A percentile compares a stretch with the other conserved stretches of the same genome.
These are phyloP conservation scores for Trichacis sp. DNA, from an alignment of 2,888 invertebrate species.

Conservation along the genomic window DNA sequence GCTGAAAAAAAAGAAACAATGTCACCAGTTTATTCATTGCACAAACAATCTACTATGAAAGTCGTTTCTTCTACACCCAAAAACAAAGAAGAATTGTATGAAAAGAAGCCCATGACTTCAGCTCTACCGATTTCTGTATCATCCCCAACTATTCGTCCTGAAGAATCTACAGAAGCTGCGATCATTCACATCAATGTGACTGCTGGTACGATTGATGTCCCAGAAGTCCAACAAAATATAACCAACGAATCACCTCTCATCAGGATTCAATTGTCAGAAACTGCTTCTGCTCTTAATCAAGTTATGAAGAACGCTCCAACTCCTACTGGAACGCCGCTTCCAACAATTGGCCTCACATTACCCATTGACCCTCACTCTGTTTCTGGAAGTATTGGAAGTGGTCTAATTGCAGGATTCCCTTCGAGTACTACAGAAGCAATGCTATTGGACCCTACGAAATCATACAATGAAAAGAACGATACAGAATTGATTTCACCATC, in stretches of 20 bases:
- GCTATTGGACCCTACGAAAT: slow-evolving; percentile 5
- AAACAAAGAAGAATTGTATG: neutral
- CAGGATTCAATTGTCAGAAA: slow-evolving; percentile 52
- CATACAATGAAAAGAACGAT: slow-evolving; percentile 6
- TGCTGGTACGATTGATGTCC: slow-evolving; percentile 29
- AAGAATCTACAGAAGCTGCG: slow-evolving; percentile 43
- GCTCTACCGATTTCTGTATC: neutral
- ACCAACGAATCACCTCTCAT: slow-evolving; percentile 50
- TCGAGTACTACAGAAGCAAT: slow-evolving; percentile 26
- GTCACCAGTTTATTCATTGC: neutral
- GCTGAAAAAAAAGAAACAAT: slow-evolving; percentile 6
- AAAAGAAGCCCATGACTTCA: neutral
- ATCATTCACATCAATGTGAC: slow-evolving; percentile 52
- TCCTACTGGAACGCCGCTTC: slow-evolving; percentile 26
- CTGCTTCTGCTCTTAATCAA: slow-evolving; percentile 50
- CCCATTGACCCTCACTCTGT: slow-evolving; percentile 21
- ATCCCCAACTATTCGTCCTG: slow-evolving; percentile 5
- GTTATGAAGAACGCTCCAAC: slow-evolving; percentile 47
- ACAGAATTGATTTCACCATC: no score
- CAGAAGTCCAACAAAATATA: slow-evolving; percentile 24
- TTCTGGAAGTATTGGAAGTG: slow-evolving; percentile 50
- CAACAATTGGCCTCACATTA: slow-evolving; percentile 32
- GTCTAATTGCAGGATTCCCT: slow-evolving; percentile 57
- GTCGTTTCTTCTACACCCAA: neutral
- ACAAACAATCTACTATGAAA: neutral